These are phyloP conservation scores for Bombus ignitus DNA, from an alignment of 1,140 invertebrate genomes.

Conservation along the genomic window DNA sequence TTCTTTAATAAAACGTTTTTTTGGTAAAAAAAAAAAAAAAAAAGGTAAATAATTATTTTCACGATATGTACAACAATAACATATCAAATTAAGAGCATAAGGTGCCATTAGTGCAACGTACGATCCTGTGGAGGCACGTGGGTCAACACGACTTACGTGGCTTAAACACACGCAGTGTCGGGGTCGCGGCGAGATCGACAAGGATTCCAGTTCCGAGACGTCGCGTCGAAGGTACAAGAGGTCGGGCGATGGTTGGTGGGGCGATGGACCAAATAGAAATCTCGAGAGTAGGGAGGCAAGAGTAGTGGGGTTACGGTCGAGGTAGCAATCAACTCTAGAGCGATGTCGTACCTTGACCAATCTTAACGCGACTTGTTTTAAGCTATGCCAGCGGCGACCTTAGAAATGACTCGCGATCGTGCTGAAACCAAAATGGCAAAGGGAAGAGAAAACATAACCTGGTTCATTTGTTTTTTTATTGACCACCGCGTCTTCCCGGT, in stretches of 20 bases:
- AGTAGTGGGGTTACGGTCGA: constrained; percentile 38
- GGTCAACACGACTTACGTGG: constrained; percentile 36
- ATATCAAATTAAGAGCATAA: too few relatives aligned
- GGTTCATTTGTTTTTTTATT: not conserved
- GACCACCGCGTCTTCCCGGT: too few relatives aligned
- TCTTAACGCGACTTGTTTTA: constrained; percentile 82
- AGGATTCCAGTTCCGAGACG: constrained; percentile 15
- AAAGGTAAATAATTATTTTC: too few relatives aligned
- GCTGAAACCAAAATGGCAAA: constrained; percentile 68
- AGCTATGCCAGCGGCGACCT: constrained; percentile 78
- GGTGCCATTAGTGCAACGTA: not conserved
- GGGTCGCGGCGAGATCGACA: constrained; percentile 42
- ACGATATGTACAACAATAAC: too few relatives aligned
- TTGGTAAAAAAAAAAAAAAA: too few relatives aligned
- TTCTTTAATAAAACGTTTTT: too few relatives aligned
- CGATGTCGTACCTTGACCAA: constrained; percentile 81
- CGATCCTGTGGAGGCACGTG: constrained; percentile 43
- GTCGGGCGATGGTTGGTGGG: constrained; percentile 21
- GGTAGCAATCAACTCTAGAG: constrained; percentile 73
- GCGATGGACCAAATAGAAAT: constrained; percentile 51
- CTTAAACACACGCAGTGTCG: constrained; percentile 30
- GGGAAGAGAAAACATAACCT: not conserved
- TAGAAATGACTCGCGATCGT: constrained; percentile 72
- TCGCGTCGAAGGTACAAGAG: constrained; percentile 28
- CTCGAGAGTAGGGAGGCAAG: constrained; percentile 43